A percentile compares a stretch with the other conserved stretches of the same genome.
Evolutionary conservation across 1,140 invertebrate species (phyloP).

Genomic region (Neodiprion pinetum): DNA sequence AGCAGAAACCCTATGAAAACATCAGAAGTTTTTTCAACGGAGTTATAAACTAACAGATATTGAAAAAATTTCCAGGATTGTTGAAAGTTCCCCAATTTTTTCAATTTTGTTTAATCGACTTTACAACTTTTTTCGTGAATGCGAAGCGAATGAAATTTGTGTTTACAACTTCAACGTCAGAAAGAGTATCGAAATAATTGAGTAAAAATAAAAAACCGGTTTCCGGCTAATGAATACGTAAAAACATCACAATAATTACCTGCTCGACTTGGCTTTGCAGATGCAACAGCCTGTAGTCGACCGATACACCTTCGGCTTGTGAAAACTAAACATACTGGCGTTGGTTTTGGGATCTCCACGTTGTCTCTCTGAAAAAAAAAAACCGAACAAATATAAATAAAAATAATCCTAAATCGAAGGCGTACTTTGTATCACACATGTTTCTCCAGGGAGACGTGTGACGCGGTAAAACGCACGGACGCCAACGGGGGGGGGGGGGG

Average conservation of each 20-base stretch:
- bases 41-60: too few species aligned
- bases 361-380: slow-evolving; percentile 17
- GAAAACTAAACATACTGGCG: slow-evolving; percentile 84
- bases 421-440: background rate
- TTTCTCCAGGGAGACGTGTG: background rate
- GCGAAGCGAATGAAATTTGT: too few species aligned
- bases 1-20: too few species aligned
- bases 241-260: slow-evolving; percentile 50
- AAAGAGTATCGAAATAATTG: too few species aligned
- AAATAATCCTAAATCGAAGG: background rate
- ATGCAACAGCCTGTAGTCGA: slow-evolving; percentile 87
- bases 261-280: slow-evolving; percentile 88
- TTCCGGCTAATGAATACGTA: background rate
- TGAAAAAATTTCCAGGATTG: too few species aligned
- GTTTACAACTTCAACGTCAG: too few species aligned
- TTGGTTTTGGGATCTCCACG: slow-evolving; percentile 31
- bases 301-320: slow-evolving; percentile 88
- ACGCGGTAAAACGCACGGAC: slow-evolving; percentile 1
- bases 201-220: background rate
- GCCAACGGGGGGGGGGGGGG: background rate
- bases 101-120: too few species aligned
- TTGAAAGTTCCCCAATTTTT: too few species aligned
- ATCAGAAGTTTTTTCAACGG: too few species aligned
- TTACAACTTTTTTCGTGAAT: too few species aligned
- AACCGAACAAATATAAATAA: too few species aligned